A percentile compares a stretch with the other conserved stretches of the same genome.
phyloP scores from a whole-genome alignment of 2,113 vertebrate species.

The Catharus fuscescens region DNA sequence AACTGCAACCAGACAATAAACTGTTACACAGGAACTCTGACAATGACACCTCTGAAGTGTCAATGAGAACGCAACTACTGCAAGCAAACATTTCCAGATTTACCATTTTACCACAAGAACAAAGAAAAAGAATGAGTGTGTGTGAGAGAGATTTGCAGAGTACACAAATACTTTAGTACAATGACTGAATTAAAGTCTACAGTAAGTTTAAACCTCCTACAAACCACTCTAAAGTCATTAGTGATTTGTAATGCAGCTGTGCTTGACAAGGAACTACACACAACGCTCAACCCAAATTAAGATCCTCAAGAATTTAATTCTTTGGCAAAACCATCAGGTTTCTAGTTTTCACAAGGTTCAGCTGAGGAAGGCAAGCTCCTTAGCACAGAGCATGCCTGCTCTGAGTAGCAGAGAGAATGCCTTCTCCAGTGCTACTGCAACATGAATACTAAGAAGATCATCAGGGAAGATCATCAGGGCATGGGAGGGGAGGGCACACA shows the following conservation, averaged over 20 bases:
- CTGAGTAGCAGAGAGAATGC: background rate
- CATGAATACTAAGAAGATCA: background rate
- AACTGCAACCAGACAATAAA: slow-evolving; percentile 61
- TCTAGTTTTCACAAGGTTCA: background rate
- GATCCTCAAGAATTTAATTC: background rate
- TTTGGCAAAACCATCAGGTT: background rate
- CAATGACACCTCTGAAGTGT: slow-evolving; percentile 4
- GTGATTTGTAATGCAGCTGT: background rate
- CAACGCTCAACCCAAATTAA: background rate
- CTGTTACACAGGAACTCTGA: slow-evolving; percentile 28
- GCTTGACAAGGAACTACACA: background rate
- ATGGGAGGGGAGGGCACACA: background rate
- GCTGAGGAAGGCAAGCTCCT: background rate
- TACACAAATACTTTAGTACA: slow-evolving; percentile 19
- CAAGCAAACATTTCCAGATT: slow-evolving; percentile 8
- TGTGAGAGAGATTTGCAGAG: background rate
- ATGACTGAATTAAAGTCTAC: slow-evolving; percentile 23
- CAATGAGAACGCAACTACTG: background rate
- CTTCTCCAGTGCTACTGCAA: background rate
- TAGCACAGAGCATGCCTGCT: background rate
- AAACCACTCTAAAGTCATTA: slow-evolving; percentile 2
- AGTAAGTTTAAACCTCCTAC: slow-evolving; percentile 15
- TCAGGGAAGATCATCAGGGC: rapidly evolving
- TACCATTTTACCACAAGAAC: slow-evolving; percentile 23
- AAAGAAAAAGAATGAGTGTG: background rate